Base-by-base conservation (phyloP, 2,888 invertebrate species). In the Microplitis manilae region DNA sequence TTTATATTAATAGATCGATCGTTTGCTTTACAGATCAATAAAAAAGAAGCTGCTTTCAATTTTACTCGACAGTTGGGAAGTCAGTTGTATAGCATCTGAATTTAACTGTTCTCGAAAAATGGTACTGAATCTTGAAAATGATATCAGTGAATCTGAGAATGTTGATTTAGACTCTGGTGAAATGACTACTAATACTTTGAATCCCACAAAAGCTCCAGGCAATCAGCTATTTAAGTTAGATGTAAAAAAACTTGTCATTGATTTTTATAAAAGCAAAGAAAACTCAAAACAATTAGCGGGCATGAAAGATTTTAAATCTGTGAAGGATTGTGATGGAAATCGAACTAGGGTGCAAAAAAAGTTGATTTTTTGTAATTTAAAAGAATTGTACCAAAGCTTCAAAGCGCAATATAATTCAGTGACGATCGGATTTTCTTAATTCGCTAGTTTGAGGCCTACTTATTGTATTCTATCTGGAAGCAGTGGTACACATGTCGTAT, bases 291-390 rank as follows among this genome's bases (percentile, higher is more conserved):
- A 40, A 15, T 41, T 68, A 41, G 15, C 50, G 7, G 68, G 41
- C 9, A 68, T 41, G 15, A 68, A 68, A 15, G 50, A 62, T 40
- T 62, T 67, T 9, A 50, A 71, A 13, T 68, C 75, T n/a, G 30
- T 77, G 20, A 59, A 68, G 13, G 39, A 71, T 60, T n/a, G 15
- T 17, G 17, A 77, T 38, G 77, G 71, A 9, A 0, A n/a, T 1
- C 41, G 64, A 68, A 61, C 61, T 60, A 64, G 62, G 7, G 15
- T 1, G 4, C 41, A 73, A 76, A 73, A 78, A 81, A 74, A 60
- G 9, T 30, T 72, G 17, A 20, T 74, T n/a, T 30, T 74, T 8
- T 62, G 68, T 17, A 77, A 68, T 68, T 30, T 75, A 13, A 72
- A 73, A 17, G 76, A 78, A 70, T 30, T 73, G 6, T 68, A 76